phyloP scores from a whole-genome alignment of 2,113 vertebrate species.

The Urocolius indicus region DNA sequence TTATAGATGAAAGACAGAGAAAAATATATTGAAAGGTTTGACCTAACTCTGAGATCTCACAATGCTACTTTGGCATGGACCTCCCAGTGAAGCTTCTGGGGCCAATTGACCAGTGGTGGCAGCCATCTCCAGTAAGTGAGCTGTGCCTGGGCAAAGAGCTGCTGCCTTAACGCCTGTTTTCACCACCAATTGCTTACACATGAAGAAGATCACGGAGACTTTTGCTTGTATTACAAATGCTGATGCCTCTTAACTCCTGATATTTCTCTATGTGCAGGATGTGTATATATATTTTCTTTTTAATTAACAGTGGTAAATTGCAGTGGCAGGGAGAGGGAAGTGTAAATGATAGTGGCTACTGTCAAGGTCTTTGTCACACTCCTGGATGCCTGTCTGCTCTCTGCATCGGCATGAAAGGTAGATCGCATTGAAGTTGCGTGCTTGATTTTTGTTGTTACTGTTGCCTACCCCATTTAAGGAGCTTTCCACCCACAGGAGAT shows the following conservation, averaged over 20 bases:
- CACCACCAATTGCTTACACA: neutral
- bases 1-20: neutral
- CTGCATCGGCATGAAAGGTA: fast-evolving
- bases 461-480: neutral
- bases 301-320: neutral
- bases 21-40: neutral
- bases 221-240: neutral
- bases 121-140: neutral
- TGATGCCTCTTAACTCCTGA: neutral
- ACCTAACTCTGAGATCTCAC: neutral
- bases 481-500: neutral
- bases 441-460: neutral
- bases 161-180: neutral
- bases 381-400: neutral
- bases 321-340: neutral
- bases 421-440: neutral
- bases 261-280: neutral
- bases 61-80: neutral
- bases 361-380: neutral
- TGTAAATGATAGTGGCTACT: neutral
- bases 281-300: neutral
- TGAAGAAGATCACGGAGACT: neutral
- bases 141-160: neutral
- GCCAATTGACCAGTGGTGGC: neutral
- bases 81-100: neutral